phyloP scores from a whole-genome alignment of 2,888 invertebrate genomes.

The Lithophane ornitopus region DNA sequence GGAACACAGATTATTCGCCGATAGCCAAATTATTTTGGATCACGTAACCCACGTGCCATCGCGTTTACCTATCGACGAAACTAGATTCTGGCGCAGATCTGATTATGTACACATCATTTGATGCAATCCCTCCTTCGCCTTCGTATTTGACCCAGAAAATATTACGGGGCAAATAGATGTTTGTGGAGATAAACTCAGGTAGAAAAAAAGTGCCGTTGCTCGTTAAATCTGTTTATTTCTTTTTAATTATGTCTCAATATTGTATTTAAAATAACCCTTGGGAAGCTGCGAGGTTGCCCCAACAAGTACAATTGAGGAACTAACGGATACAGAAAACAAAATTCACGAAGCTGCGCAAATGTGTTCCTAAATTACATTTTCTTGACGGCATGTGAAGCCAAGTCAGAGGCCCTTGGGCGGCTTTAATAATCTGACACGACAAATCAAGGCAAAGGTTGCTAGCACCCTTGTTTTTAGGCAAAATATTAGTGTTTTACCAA shows the following conservation, averaged over 20 bases:
- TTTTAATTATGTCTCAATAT: too few relatives aligned
- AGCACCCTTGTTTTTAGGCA: conserved; percentile 9
- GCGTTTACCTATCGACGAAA: conserved; percentile 1
- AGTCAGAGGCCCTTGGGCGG: too few relatives aligned
- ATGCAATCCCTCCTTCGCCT: not conserved
- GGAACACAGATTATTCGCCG: not conserved
- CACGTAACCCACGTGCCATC: conserved; percentile 40
- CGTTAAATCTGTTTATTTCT: not conserved
- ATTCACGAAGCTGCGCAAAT: conserved; percentile 7
- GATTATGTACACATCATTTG: conserved; percentile 40
- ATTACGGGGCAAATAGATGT: conserved; percentile 2
- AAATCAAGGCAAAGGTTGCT: conserved; percentile 28
- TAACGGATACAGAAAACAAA: not conserved
- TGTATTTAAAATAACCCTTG: too few relatives aligned
- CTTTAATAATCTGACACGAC: conserved; percentile 13
- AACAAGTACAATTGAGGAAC: too few relatives aligned
- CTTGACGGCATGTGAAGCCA: too few relatives aligned
- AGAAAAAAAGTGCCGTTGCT: not conserved
- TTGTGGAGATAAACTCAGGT: not conserved
- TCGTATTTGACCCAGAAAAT: conserved; percentile 12
- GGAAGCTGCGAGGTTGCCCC: too few relatives aligned
- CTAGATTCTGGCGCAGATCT: conserved; percentile 15
- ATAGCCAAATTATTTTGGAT: conserved; percentile 45
- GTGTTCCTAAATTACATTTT: not conserved
- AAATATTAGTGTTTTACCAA: conserved; percentile 18